Conservation (phyloP, 2,797 vertebrate genomes). For the Mionectes olivaceus region DNA sequence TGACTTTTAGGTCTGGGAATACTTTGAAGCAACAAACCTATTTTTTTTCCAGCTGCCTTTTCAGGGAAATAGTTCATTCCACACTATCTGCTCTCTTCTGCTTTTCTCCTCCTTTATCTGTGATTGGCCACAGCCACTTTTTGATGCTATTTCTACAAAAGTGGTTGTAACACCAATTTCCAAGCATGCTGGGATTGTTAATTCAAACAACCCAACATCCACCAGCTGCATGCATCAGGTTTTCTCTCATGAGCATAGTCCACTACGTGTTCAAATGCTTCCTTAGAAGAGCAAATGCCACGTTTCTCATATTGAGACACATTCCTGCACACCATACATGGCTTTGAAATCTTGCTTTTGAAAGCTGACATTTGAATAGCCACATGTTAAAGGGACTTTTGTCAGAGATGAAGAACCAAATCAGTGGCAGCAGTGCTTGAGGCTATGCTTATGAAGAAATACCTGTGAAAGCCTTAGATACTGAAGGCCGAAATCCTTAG, state of each 20-base stretch:
- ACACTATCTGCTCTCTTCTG: conserved; percentile 84
- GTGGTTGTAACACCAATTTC: conserved; percentile 88
- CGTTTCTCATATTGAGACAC: neutral
- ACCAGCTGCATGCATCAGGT: conserved; percentile 87
- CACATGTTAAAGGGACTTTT: neutral
- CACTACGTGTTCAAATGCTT: conserved; percentile 62
- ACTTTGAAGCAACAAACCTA: conserved; percentile 87
- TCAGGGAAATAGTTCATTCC: conserved; percentile 85
- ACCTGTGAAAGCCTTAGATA: conserved; percentile 89
- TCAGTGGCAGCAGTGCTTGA: conserved; percentile 68
- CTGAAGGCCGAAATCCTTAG: conserved; percentile 89
- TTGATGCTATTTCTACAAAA: conserved; percentile 78
- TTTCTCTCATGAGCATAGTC: conserved; percentile 91
- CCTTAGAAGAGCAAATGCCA: conserved; percentile 47
- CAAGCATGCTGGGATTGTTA: conserved; percentile 86
- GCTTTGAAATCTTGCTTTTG: conserved; percentile 47
- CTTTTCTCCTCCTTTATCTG: conserved; percentile 84
- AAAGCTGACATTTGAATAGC: conserved; percentile 39
- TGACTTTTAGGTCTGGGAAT: conserved; percentile 87
- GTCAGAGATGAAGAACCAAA: conserved; percentile 35
- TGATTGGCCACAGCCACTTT: conserved; percentile 89
- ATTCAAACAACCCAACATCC: conserved; percentile 89
- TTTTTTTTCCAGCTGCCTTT: conserved; percentile 81
- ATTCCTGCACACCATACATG: neutral
- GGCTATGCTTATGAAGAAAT: conserved; percentile 92